These are phyloP conservation scores for Chloroceryle inda DNA, from an alignment of 2,797 vertebrate species.

Conservation along the genomic window DNA sequence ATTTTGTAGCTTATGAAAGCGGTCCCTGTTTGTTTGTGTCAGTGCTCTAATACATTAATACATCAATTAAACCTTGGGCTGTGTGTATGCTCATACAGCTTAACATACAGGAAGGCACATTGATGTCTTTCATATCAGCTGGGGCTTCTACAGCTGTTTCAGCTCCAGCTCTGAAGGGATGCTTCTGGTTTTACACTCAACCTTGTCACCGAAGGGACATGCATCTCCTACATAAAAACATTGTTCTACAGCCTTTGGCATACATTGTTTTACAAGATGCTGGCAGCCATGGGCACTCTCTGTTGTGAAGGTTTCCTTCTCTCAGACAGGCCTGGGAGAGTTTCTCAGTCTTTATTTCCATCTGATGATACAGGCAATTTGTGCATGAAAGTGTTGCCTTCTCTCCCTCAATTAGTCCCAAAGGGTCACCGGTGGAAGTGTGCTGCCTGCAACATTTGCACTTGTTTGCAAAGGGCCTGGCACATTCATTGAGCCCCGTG, in stretches of 20 bases:
- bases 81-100: background rate
- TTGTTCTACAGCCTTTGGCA: background rate
- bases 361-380: constrained; percentile 21
- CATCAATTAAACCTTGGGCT: constrained; percentile 1
- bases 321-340: background rate
- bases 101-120: background rate
- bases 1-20: constrained; percentile 50
- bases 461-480: background rate
- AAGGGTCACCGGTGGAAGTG: background rate
- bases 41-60: constrained; percentile 46
- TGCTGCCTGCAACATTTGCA: background rate
- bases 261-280: background rate
- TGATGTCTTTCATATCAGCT: background rate
- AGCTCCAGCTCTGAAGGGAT: background rate
- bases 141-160: background rate
- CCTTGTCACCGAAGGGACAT: background rate
- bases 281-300: background rate
- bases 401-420: background rate
- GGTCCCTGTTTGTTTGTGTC: constrained; percentile 56
- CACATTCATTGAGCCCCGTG: background rate
- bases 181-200: constrained; percentile 11
- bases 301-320: background rate
- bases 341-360: background rate
- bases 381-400: constrained; percentile 7
- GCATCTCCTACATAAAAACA: background rate